Evolutionary conservation across 2,888 invertebrate genomes (phyloP), one percentile per base, ranked within the genome.

Genomic region (Harmothoe impar): DNA sequence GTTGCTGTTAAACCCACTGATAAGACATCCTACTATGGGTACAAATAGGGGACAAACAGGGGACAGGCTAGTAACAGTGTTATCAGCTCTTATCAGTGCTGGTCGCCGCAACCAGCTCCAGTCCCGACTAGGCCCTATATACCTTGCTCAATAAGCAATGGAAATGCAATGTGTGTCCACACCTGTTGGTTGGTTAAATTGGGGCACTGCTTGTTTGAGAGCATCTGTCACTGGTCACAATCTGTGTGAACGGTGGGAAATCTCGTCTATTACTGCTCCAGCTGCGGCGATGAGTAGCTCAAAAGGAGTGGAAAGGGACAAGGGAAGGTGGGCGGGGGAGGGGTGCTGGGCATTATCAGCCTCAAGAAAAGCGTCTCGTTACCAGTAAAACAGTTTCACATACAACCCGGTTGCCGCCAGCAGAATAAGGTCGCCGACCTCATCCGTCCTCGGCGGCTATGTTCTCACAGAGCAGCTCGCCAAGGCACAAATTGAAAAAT

Each of bases 401-500:
- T 72, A 72, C 72, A 72, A 72, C 72, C 72, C 25, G 72, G 72
- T 72, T 15, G 29, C 81, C 81, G 35, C 35, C 81, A 81, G 43
- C 81, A n/a, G 17, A 81, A 33, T 35, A 33, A 81, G 81, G 81
- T 81, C 81, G 43, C 17, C 81, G 33, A 81, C 81, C 81, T 43
- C 81, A 81, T 81, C 81, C 81, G 81, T 81, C 81, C 81, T 72
- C 72, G 43, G 35, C 81, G 43, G 81, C 23, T 43, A 81, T 43
- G 81, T 81, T 33, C 81, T 33, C 81, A 43, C 81, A 43, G 12
- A 81, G 23, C 0, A 81, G 81, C 33, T n/a, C 81, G 81, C 33
- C 81, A 81, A 81, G 35, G 43, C 81, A 12, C 86, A 86, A 86
- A 86, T 86, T 86, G 86, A 86, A 86, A 86, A 86, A 86, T 86